Evolutionary conservation across 2,888 invertebrate species (phyloP).

Genomic region (Lathronympha strigana): DNA sequence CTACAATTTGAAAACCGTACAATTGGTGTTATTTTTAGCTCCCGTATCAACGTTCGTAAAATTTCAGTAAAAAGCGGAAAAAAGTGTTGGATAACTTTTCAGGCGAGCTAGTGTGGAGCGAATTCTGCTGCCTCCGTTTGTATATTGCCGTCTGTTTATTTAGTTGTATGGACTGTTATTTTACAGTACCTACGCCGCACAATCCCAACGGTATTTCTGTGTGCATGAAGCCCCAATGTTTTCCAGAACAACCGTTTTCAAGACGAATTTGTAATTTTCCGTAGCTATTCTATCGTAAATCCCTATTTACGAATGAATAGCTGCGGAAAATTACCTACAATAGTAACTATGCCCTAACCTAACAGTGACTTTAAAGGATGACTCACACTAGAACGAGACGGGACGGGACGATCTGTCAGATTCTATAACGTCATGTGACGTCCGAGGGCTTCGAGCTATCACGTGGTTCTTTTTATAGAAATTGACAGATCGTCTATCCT

Average conservation of each 20-base stretch:
- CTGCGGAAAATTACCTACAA: too few species aligned
- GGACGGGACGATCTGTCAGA: too few species aligned
- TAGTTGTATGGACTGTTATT: slow-evolving; percentile 36
- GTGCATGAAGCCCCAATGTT: background rate
- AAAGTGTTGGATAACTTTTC: slow-evolving; percentile 27
- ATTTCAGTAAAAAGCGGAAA: slow-evolving; percentile 24
- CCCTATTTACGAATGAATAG: too few species aligned
- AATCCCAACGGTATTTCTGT: background rate
- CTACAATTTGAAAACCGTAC: background rate
- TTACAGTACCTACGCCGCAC: slow-evolving; percentile 9
- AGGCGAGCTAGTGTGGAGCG: slow-evolving; percentile 25
- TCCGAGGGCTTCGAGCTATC: too few species aligned
- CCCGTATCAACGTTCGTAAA: slow-evolving; percentile 8
- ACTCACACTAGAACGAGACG: too few species aligned
- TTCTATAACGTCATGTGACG: too few species aligned
- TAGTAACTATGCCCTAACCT: too few species aligned
- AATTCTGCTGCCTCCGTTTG: slow-evolving; percentile 21
- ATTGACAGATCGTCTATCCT: too few species aligned
- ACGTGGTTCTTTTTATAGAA: too few species aligned
- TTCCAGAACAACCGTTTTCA: background rate
- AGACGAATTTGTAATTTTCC: background rate
- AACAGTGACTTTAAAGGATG: too few species aligned
- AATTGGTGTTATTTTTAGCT: slow-evolving; percentile 14
- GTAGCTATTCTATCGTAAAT: too few species aligned
- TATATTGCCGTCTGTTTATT: slow-evolving; percentile 34